Conservation (phyloP, 2,888 invertebrate species). For the Scaptodrosophila latifasciaeformis region DNA sequence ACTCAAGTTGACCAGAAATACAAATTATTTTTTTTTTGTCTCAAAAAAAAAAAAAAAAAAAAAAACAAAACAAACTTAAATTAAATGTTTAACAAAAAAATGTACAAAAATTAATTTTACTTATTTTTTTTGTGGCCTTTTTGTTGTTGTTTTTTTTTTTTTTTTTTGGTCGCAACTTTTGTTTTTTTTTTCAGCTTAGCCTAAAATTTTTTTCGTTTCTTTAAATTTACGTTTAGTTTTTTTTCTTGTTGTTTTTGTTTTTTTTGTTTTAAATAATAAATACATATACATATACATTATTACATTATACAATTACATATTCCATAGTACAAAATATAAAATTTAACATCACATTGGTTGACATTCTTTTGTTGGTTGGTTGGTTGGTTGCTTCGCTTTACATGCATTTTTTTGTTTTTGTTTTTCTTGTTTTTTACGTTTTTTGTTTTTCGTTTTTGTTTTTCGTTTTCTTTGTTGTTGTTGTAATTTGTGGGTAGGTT, state of each 20-base stretch:
- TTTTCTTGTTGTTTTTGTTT: conserved; percentile 17
- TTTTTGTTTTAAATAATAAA: conserved; percentile 57
- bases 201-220: conserved; percentile 41
- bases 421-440: conserved; percentile 10
- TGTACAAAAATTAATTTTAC: conserved; percentile 10
- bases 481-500: conserved; percentile 56
- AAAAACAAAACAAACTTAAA: conserved; percentile 15
- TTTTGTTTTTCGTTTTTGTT: conserved; percentile 25
- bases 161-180: conserved; percentile 27
- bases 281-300: conserved; percentile 56
- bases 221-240: not conserved
- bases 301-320: conserved; percentile 56
- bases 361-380: conserved; percentile 68
- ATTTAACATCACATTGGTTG: conserved; percentile 67
- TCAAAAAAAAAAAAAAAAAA: conserved; percentile 7
- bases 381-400: conserved; percentile 66
- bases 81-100: conserved; percentile 14
- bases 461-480: conserved; percentile 14
- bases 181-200: conserved; percentile 42
- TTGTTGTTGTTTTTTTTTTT: conserved; percentile 10
- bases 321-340: conserved; percentile 67
- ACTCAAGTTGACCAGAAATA: conserved; percentile 42
- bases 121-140: conserved; percentile 18
- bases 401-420: conserved; percentile 28
- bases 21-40: conserved; percentile 2